A percentile compares a stretch with the other conserved stretches of the same genome.
These are phyloP conservation scores for Athalia circularis DNA, from an alignment of 2,888 invertebrate species.

Conservation along the genomic window DNA sequence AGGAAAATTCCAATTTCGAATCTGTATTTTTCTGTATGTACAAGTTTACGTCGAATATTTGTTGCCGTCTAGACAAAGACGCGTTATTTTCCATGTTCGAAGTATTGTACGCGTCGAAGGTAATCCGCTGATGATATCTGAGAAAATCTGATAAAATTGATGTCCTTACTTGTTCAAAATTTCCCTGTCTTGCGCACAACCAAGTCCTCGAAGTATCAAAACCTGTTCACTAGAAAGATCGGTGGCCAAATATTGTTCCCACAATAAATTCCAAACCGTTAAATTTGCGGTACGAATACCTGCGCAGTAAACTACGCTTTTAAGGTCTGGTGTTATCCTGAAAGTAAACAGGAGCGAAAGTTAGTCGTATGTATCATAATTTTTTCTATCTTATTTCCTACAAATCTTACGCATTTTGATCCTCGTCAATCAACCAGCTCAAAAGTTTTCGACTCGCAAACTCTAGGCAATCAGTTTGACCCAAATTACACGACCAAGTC, in stretches of 20 bases:
- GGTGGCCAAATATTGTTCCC: slow-evolving; percentile 50
- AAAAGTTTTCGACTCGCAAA: slow-evolving; percentile 56
- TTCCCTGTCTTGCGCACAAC: slow-evolving; percentile 52
- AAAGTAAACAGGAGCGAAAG: not conserved
- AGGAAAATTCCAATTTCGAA: no score
- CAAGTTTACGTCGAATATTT: no score
- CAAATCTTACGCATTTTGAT: slow-evolving; percentile 34
- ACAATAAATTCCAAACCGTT: slow-evolving; percentile 51
- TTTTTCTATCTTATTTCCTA: not conserved
- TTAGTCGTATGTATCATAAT: not conserved
- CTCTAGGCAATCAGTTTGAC: slow-evolving; percentile 67
- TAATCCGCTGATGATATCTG: not conserved
- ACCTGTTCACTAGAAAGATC: slow-evolving; percentile 56
- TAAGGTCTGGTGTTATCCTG: slow-evolving; percentile 55
- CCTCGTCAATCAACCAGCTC: slow-evolving; percentile 15
- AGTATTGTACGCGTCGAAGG: no score
- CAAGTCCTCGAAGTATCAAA: slow-evolving; percentile 54
- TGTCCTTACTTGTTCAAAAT: slow-evolving; percentile 46
- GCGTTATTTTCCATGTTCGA: no score
- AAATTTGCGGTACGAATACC: slow-evolving; percentile 51
- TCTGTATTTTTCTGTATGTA: no score
- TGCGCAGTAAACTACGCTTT: slow-evolving; percentile 53
- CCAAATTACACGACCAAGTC: slow-evolving; percentile 70
- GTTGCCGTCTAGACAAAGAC: no score
- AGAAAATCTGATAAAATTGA: not conserved